phyloP scores from a whole-genome alignment of 2,888 invertebrate species.

The Formica aserva region DNA sequence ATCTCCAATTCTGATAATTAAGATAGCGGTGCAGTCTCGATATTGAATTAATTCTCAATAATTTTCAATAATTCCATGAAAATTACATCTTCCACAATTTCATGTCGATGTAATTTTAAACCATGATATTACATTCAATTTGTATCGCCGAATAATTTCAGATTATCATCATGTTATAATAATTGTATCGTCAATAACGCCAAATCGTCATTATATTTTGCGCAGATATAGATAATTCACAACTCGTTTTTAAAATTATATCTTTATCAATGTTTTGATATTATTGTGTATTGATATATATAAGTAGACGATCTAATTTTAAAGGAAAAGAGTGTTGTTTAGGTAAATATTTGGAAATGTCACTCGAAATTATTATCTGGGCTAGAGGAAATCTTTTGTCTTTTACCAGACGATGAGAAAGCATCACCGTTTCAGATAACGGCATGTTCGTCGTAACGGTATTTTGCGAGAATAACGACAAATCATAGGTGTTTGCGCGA shows the following conservation, averaged over 20 bases:
- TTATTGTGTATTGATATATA: neutral
- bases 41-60: slow-evolving; percentile 29
- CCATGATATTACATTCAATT: neutral
- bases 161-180: neutral
- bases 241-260: neutral
- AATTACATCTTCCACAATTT: slow-evolving; percentile 3
- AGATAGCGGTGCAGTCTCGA: neutral
- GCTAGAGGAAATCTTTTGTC: slow-evolving; percentile 49
- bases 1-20: slow-evolving; percentile 9
- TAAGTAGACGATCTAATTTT: neutral
- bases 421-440: slow-evolving; percentile 55
- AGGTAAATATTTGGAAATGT: slow-evolving; percentile 61
- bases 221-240: neutral
- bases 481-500: slow-evolving; percentile 10
- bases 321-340: slow-evolving; percentile 41
- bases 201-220: neutral
- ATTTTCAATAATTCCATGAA: slow-evolving; percentile 21
- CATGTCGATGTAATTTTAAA: slow-evolving; percentile 7
- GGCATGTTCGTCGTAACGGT: neutral
- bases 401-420: slow-evolving; percentile 43
- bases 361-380: slow-evolving; percentile 56
- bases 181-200: neutral
- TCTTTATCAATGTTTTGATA: neutral
- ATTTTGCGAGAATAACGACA: slow-evolving; percentile 28
- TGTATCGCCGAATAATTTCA: slow-evolving; percentile 10